A percentile compares a stretch with the other conserved stretches of the same genome.
Conservation (phyloP, 2,113 vertebrate genomes). For the Gila orcuttii region DNA sequence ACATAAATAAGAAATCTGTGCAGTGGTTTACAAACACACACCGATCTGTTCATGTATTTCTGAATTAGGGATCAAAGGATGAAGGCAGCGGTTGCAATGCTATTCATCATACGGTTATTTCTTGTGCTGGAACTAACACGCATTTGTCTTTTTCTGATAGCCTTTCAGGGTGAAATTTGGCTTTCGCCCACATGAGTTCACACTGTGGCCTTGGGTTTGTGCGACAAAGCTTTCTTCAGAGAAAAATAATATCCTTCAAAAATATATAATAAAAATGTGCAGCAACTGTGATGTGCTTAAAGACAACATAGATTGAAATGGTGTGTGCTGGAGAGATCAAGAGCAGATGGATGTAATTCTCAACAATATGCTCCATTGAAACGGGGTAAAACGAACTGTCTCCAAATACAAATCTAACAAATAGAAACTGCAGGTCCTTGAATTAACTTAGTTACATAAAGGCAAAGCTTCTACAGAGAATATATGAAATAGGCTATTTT, state of each 20-base stretch:
- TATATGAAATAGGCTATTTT: not conserved
- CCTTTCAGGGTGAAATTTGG: constrained; percentile 51
- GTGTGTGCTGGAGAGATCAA: not conserved
- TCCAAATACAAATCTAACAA: not conserved
- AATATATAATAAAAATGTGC: constrained; percentile 19
- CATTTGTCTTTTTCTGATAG: constrained; percentile 41
- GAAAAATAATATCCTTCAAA: constrained; percentile 43
- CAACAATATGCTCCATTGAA: not conserved
- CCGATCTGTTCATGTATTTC: constrained; percentile 4
- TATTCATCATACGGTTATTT: constrained; percentile 10
- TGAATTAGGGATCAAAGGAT: constrained; percentile 33
- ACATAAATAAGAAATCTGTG: constrained; percentile 3
- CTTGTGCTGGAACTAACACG: constrained; percentile 1
- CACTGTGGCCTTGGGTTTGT: constrained; percentile 57
- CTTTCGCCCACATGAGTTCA: constrained; percentile 60
- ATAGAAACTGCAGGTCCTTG: not conserved
- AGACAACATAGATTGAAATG: not conserved
- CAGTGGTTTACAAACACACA: not conserved
- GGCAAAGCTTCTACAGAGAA: not conserved
- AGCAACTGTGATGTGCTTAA: constrained; percentile 29
- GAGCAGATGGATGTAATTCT: not conserved
- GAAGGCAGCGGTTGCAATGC: not conserved
- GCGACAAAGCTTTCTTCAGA: constrained; percentile 46
- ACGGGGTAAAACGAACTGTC: not conserved
- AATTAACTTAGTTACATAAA: not conserved